Percentiles rank a stretch among this genome's conserved stretches.
Evolutionary conservation across 2,888 invertebrate species (phyloP).

Genomic region (Nymphalis polychloros): DNA sequence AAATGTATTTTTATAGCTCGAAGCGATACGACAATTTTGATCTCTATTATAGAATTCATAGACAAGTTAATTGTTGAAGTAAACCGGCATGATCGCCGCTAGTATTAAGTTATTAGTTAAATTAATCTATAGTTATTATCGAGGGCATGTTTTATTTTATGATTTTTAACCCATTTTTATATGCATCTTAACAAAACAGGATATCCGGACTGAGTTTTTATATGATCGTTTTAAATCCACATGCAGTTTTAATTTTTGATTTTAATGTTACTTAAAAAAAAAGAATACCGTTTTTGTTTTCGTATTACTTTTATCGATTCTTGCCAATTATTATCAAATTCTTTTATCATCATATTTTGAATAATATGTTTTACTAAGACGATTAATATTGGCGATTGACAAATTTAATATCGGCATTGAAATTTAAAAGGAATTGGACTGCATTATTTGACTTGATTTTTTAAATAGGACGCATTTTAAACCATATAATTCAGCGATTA

Average conservation of each 20-base stretch:
- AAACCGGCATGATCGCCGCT: constrained; percentile 60
- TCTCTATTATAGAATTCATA: constrained; percentile 53
- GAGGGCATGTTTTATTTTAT: constrained; percentile 77
- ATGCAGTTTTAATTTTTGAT: constrained; percentile 71
- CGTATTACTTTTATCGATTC: constrained; percentile 44
- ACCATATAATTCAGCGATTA: constrained; percentile 39
- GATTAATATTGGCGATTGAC: constrained; percentile 54
- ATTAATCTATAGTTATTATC: constrained; percentile 47
- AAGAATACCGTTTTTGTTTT: constrained; percentile 38
- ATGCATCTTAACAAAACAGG: constrained; percentile 52
- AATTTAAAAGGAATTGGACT: constrained; percentile 56
- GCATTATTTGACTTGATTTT: constrained; percentile 65
- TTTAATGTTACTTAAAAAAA: constrained; percentile 45
- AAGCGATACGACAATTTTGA: constrained; percentile 73
- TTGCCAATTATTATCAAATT: constrained; percentile 49
- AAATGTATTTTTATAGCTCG: constrained; percentile 60
- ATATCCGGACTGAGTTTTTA: constrained; percentile 52
- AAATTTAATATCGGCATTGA: constrained; percentile 50
- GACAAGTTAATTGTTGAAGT: constrained; percentile 73
- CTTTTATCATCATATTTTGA: constrained; percentile 66
- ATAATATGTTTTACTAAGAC: constrained; percentile 61
- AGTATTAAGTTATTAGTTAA: constrained; percentile 45
- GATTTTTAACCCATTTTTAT: constrained; percentile 62
- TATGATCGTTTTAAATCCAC: constrained; percentile 40
- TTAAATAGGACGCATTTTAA: constrained; percentile 61